Evolutionary conservation across 2,888 invertebrate genomes (phyloP).

Genomic region (Nomada ruficornis): DNA sequence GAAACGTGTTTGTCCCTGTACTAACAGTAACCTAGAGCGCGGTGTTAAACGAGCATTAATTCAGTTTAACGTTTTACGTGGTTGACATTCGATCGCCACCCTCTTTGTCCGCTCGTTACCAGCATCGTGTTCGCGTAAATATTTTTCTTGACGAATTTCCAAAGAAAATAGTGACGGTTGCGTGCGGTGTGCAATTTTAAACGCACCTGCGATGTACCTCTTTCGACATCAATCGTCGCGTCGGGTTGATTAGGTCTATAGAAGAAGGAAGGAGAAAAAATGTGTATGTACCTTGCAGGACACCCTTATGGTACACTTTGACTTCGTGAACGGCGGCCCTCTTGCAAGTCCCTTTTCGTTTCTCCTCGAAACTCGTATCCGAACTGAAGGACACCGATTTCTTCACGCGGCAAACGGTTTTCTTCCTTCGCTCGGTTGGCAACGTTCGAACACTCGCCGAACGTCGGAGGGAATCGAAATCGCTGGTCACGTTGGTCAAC

Average conservation of each 20-base stretch:
- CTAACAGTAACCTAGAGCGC: too few species aligned
- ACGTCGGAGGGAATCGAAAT: slow-evolving; percentile 49
- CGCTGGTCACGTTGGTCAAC: slow-evolving; percentile 11
- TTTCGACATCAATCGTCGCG: too few species aligned
- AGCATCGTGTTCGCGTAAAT: neutral
- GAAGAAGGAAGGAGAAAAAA: neutral
- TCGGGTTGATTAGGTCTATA: neutral
- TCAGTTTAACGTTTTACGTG: too few species aligned
- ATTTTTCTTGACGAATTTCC: slow-evolving; percentile 34
- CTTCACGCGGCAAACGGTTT: slow-evolving; percentile 68
- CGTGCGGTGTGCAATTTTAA: neutral
- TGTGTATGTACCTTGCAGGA: slow-evolving; percentile 79
- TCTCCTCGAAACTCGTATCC: slow-evolving; percentile 80
- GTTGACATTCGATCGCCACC: neutral
- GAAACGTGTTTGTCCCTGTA: too few species aligned
- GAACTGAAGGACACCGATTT: slow-evolving; percentile 82
- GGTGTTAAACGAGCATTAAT: too few species aligned
- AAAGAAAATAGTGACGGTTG: slow-evolving; percentile 33
- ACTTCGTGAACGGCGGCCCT: slow-evolving; percentile 80
- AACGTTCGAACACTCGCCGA: slow-evolving; percentile 71
- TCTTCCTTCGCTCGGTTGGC: slow-evolving; percentile 65
- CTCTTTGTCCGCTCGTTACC: neutral
- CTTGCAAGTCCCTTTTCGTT: slow-evolving; percentile 67
- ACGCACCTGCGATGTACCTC: neutral
- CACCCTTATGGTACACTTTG: slow-evolving; percentile 81